Conservation (phyloP, 2,888 invertebrate genomes). For the Platycheirus rosarum region DNA sequence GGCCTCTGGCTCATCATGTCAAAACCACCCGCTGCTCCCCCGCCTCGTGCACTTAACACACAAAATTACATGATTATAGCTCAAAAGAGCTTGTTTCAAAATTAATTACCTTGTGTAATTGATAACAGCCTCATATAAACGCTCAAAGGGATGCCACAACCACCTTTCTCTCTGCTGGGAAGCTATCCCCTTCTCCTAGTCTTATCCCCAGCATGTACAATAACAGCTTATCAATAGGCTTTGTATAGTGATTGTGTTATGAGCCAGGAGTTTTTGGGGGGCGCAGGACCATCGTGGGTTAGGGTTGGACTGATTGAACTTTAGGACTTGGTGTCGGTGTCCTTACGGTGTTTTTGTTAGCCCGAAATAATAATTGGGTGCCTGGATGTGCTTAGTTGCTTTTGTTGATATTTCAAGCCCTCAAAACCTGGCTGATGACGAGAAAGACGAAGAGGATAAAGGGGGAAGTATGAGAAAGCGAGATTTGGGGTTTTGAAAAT, state of each 20-base stretch:
- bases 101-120: constrained; percentile 75
- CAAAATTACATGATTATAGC: constrained; percentile 74
- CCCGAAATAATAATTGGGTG: constrained; percentile 59
- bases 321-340: constrained; percentile 44
- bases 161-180: constrained; percentile 29
- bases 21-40: constrained; percentile 12
- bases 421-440: background rate
- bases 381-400: constrained; percentile 36
- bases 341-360: constrained; percentile 57
- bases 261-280: constrained; percentile 13
- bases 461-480: no score
- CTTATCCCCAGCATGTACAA: constrained; percentile 20
- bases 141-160: constrained; percentile 72
- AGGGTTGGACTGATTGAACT: constrained; percentile 16
- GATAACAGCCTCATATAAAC: constrained; percentile 74
- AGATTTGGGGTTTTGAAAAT: no score
- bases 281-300: background rate
- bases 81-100: constrained; percentile 74
- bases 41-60: constrained; percentile 68
- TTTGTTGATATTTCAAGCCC: constrained; percentile 54
- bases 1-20: constrained; percentile 13
- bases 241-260: constrained; percentile 53
- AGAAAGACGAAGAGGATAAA: background rate
- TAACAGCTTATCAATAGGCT: constrained; percentile 68
- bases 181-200: background rate